A percentile compares a stretch with the other conserved stretches of the same genome.
phyloP scores from a whole-genome alignment of 2,888 invertebrate genomes.

The Caenorhabditis sp. region DNA sequence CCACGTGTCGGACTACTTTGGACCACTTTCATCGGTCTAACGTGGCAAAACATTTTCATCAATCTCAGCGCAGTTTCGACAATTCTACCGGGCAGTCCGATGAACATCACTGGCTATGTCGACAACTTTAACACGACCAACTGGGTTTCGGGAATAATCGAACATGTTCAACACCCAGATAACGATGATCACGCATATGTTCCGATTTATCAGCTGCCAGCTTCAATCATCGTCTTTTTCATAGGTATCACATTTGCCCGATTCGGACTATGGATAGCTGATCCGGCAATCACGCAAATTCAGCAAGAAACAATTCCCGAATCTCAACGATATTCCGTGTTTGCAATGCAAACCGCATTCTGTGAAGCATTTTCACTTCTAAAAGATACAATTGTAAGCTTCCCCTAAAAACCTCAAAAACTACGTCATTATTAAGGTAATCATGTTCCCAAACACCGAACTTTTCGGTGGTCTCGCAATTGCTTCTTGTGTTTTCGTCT shows the following conservation, averaged over 20 bases:
- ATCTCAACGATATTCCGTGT: slow-evolving; percentile 55
- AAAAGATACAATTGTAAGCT: slow-evolving; percentile 52
- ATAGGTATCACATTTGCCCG: slow-evolving; percentile 63
- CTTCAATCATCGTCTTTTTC: slow-evolving; percentile 60
- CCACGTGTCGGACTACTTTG: slow-evolving; percentile 51
- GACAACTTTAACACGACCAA: slow-evolving; percentile 3
- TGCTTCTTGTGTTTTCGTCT: slow-evolving; percentile 47
- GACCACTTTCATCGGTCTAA: slow-evolving; percentile 57
- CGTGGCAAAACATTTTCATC: slow-evolving; percentile 64
- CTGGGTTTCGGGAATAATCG: slow-evolving; percentile 4
- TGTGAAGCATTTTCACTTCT: slow-evolving; percentile 59
- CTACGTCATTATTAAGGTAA: slow-evolving; percentile 26
- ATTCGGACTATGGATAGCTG: slow-evolving; percentile 64
- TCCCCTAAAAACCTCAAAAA: background rate
- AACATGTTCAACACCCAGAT: slow-evolving; percentile 13
- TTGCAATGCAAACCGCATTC: slow-evolving; percentile 53
- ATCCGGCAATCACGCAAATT: slow-evolving; percentile 62
- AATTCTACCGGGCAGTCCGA: slow-evolving; percentile 60
- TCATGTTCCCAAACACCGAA: slow-evolving; percentile 43
- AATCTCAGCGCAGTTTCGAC: slow-evolving; percentile 52
- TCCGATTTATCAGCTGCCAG: slow-evolving; percentile 20
- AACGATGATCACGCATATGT: slow-evolving; percentile 4
- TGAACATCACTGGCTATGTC: slow-evolving; percentile 53
- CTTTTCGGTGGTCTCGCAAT: slow-evolving; percentile 51
- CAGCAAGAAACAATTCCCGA: slow-evolving; percentile 64